Evolutionary conservation across 2,113 vertebrate species (phyloP).

Genomic region (Pungitius pungitius): DNA sequence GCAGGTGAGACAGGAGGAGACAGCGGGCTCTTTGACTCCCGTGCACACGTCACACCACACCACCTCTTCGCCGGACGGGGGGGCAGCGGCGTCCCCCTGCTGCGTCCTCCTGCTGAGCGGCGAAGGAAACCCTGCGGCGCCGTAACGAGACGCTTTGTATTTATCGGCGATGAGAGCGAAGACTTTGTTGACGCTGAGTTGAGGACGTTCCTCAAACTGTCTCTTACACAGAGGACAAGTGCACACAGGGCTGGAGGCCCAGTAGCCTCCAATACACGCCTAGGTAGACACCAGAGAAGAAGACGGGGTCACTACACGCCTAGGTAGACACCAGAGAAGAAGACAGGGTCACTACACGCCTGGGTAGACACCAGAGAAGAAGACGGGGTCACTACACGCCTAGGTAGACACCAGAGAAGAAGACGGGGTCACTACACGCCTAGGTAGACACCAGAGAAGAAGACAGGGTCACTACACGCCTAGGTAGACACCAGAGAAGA

Average conservation of each 20-base stretch:
- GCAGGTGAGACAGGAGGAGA: conserved; percentile 82
- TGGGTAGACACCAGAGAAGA: too few relatives aligned
- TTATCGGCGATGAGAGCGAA: conserved; percentile 79
- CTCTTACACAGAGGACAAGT: conserved; percentile 79
- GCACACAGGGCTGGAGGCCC: conserved; percentile 69
- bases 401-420: too few relatives aligned
- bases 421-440: too few relatives aligned
- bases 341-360: too few relatives aligned
- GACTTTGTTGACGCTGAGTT: conserved; percentile 79
- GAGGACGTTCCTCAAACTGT: conserved; percentile 70
- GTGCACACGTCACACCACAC: conserved; percentile 81
- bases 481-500: too few relatives aligned
- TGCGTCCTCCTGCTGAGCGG: rapidly evolving
- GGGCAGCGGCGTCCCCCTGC: too few relatives aligned
- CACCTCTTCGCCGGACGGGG: not conserved
- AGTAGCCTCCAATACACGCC: conserved; percentile 76
- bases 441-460: too few relatives aligned
- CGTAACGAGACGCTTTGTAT: conserved; percentile 69
- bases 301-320: not conserved
- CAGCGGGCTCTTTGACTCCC: conserved; percentile 70
- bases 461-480: too few relatives aligned
- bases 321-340: too few relatives aligned
- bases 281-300: not conserved
- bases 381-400: too few relatives aligned
- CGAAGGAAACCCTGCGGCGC: not conserved